Conservation (phyloP, 2,797 vertebrate species). For the Acanthiza pusilla region DNA sequence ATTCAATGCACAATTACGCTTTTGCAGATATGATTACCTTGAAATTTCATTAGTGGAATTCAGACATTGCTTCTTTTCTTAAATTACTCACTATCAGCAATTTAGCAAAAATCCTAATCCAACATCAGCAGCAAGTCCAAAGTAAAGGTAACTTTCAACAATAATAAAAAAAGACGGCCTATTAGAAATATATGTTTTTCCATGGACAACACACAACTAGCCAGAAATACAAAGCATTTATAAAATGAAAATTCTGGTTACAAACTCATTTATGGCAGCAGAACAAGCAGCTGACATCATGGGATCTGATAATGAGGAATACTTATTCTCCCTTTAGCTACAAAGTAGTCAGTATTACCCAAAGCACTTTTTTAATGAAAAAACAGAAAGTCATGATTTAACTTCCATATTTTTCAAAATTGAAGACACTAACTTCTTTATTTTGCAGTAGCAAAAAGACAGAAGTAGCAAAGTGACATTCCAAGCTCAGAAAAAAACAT, state of each 20-base stretch:
- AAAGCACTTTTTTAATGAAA: neutral
- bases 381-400: neutral
- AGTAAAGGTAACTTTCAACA: neutral
- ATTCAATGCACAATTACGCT: neutral
- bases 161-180: neutral
- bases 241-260: neutral
- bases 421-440: neutral
- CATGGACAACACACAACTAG: neutral
- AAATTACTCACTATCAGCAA: neutral
- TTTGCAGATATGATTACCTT: neutral
- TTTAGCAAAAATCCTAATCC: neutral
- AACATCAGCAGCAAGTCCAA: neutral
- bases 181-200: neutral
- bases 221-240: neutral
- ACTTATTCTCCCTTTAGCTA: neutral
- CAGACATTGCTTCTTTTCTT: neutral
- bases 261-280: neutral
- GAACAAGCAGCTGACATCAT: neutral
- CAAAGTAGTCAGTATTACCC: neutral
- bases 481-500: neutral
- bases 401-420: neutral
- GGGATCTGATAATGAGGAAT: neutral
- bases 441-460: neutral
- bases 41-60: neutral
- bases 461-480: neutral